Conservation (phyloP, 92 coral and sea anemone genomes). For the Zoanthus sociatus region DNA sequence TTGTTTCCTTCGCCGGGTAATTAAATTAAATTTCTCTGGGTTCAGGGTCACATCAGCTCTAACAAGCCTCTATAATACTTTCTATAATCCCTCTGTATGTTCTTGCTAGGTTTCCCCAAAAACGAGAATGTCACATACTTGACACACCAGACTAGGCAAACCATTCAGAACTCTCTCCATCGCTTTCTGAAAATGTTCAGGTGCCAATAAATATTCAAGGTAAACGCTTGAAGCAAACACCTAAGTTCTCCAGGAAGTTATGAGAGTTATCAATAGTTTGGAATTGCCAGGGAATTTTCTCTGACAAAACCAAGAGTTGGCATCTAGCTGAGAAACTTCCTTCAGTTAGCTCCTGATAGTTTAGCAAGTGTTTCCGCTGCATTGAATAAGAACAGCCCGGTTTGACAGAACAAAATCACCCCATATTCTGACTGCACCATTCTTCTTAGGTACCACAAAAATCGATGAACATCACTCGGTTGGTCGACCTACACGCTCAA, state of each 20-base stretch:
- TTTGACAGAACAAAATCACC: slow-evolving; percentile 58
- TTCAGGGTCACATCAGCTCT: slow-evolving; percentile 36
- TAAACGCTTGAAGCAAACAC: slow-evolving; percentile 33
- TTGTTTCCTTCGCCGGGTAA: neutral
- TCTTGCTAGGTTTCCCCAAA: slow-evolving; percentile 36
- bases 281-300: slow-evolving; percentile 31
- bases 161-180: slow-evolving; percentile 50
- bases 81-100: slow-evolving; percentile 44
- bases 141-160: slow-evolving; percentile 54
- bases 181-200: slow-evolving; percentile 51
- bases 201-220: neutral
- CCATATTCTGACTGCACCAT: slow-evolving; percentile 60
- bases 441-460: slow-evolving; percentile 24
- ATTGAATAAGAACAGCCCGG: slow-evolving; percentile 31
- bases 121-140: slow-evolving; percentile 73
- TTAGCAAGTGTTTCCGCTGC: slow-evolving; percentile 60
- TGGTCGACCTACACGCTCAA: slow-evolving; percentile 27
- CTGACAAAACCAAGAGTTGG: slow-evolving; percentile 61
- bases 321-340: slow-evolving; percentile 51
- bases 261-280: slow-evolving; percentile 50
- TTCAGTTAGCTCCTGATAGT: slow-evolving; percentile 47
- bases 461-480: slow-evolving; percentile 15
- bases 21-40: slow-evolving; percentile 10
- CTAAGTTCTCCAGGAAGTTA: slow-evolving; percentile 51
- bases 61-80: slow-evolving; percentile 2